A percentile compares a stretch with the other conserved stretches of the same genome.
These are phyloP conservation scores for Diadumene lineata DNA, from an alignment of 92 coral and sea anemone genomes.

Conservation along the genomic window DNA sequence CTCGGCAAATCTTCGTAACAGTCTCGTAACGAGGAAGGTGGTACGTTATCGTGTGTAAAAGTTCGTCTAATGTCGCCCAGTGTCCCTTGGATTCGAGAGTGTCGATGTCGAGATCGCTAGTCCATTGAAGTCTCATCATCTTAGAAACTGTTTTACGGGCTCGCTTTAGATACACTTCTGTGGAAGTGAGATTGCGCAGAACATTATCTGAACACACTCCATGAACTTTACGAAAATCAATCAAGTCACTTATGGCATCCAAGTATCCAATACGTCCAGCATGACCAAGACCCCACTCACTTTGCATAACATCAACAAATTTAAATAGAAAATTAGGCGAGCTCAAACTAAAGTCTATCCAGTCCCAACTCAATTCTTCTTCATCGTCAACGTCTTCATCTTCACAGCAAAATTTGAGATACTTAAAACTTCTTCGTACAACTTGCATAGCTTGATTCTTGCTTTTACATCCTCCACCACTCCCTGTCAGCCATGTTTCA, in stretches of 20 bases:
- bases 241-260: constrained; percentile 32
- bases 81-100: constrained; percentile 44
- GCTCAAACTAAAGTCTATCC: constrained; percentile 26
- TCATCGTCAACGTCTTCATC: constrained; percentile 29
- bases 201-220: constrained; percentile 16
- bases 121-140: constrained; percentile 39
- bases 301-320: constrained; percentile 22
- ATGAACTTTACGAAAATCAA: constrained; percentile 44
- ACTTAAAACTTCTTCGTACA: constrained; percentile 35
- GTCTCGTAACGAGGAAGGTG: constrained; percentile 43
- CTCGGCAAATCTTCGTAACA: constrained; percentile 31
- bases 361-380: not conserved
- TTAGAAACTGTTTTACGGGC: constrained; percentile 43
- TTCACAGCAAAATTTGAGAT: constrained; percentile 48
- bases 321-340: constrained; percentile 24
- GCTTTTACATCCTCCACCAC: constrained; percentile 43
- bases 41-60: constrained; percentile 20
- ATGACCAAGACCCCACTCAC: constrained; percentile 22
- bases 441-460: constrained; percentile 28
- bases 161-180: constrained; percentile 44
- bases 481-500: constrained; percentile 41
- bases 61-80: constrained; percentile 61
- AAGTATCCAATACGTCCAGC: constrained; percentile 36
- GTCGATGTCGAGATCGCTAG: constrained; percentile 48
- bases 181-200: constrained; percentile 29